These are phyloP conservation scores for Charina bottae DNA, from an alignment of 2,113 vertebrate species.

Conservation along the genomic window DNA sequence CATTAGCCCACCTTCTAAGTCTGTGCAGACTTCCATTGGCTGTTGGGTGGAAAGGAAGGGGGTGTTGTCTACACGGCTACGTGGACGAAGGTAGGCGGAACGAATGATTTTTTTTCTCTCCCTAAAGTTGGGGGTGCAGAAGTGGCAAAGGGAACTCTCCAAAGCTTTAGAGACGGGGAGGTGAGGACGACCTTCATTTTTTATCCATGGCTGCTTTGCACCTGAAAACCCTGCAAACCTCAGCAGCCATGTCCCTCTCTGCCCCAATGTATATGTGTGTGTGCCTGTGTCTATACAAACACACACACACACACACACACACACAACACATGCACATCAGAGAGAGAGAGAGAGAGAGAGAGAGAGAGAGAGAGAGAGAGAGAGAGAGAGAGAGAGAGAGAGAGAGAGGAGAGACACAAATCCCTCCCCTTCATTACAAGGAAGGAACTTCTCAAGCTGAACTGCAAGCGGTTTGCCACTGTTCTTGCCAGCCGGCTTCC, in stretches of 20 bases:
- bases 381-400: no score
- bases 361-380: not conserved
- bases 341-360: not conserved
- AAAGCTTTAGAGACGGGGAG: not conserved
- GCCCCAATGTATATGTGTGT: not conserved
- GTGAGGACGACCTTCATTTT: not conserved
- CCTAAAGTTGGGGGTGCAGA: not conserved
- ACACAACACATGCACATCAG: not conserved
- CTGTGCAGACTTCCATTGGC: not conserved
- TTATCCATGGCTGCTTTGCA: constrained; percentile 7
- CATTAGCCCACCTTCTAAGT: not conserved
- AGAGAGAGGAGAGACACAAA: constrained; percentile 24
- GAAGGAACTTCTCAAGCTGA: constrained; percentile 69
- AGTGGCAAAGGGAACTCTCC: not conserved
- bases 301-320: not conserved
- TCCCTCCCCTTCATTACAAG: constrained; percentile 51
- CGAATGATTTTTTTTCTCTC: fast-evolving
- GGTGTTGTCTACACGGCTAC: not conserved
- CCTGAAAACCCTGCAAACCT: constrained; percentile 27
- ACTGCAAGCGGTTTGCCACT: constrained; percentile 48
- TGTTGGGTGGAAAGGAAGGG: fast-evolving
- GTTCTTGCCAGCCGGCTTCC: constrained; percentile 56
- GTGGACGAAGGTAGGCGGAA: not conserved
- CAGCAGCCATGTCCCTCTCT: constrained; percentile 44
- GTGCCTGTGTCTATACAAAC: not conserved